A percentile compares a stretch with the other conserved stretches of the same genome.
phyloP scores from a whole-genome alignment of 2,797 vertebrate genomes.

The Miichthys miiuy region DNA sequence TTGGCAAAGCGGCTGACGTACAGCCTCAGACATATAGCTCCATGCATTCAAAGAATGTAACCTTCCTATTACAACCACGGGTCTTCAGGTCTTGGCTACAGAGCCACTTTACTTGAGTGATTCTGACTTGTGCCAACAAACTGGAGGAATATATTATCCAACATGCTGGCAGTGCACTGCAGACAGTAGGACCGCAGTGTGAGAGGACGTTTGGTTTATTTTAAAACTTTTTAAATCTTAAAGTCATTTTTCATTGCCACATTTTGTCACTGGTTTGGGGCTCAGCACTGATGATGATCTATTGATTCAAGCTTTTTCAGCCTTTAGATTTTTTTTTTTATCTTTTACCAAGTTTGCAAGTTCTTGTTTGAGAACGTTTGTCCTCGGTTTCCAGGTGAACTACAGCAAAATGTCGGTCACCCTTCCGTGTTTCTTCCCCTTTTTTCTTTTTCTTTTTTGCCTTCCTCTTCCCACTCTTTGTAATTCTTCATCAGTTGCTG shows the following conservation, averaged over 20 bases:
- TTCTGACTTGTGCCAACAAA: conserved; percentile 58
- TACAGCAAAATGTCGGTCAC: conserved; percentile 39
- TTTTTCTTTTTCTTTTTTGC: conserved; percentile 5
- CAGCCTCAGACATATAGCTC: conserved; percentile 39
- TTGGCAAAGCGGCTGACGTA: conserved; percentile 41
- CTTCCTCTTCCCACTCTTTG: conserved; percentile 55
- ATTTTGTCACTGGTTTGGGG: conserved; percentile 9
- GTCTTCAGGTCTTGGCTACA: conserved; percentile 42
- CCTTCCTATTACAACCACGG: conserved; percentile 55
- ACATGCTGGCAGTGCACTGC: conserved; percentile 49
- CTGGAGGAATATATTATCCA: conserved; percentile 52
- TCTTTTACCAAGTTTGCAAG: conserved; percentile 3
- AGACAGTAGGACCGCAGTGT: conserved; percentile 47
- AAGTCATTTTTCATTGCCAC: conserved; percentile 22
- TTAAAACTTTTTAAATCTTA: conserved; percentile 3
- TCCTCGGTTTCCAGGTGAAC: conserved; percentile 38
- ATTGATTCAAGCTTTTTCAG: background rate
- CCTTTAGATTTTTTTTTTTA: background rate
- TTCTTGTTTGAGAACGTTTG: conserved; percentile 23
- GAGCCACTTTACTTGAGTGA: conserved; percentile 57
- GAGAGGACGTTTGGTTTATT: conserved; percentile 7
- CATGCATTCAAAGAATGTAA: conserved; percentile 58
- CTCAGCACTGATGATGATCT: conserved; percentile 10
- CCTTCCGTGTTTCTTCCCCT: conserved; percentile 16
- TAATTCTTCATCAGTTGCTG: conserved; percentile 74